phyloP scores from a whole-genome alignment of 2,888 invertebrate genomes.

The Pollenia labialis region DNA sequence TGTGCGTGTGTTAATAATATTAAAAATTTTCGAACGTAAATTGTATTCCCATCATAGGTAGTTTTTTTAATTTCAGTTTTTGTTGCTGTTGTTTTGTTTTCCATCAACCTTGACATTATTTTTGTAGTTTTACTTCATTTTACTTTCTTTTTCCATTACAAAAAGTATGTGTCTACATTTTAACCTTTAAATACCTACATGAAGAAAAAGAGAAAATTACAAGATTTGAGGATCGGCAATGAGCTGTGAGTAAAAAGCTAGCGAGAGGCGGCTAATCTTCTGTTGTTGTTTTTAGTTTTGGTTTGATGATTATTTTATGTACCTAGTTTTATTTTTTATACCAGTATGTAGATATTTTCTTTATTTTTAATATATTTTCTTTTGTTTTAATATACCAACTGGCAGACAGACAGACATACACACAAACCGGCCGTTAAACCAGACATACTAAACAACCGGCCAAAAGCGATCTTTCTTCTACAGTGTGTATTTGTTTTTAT shows the following conservation, averaged over 20 bases:
- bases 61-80: not conserved
- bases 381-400: constrained; percentile 24
- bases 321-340: constrained; percentile 24
- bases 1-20: constrained; percentile 15
- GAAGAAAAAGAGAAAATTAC: constrained; percentile 46
- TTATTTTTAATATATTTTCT: not conserved
- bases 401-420: constrained; percentile 2
- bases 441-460: not conserved
- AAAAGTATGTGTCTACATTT: constrained; percentile 34
- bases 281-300: constrained; percentile 19
- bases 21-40: constrained; percentile 7
- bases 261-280: constrained; percentile 26
- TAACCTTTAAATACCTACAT: constrained; percentile 53
- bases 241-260: not conserved
- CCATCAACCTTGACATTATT: constrained; percentile 65
- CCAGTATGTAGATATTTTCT: not conserved
- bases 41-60: constrained; percentile 12
- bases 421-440: not conserved
- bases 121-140: constrained; percentile 52
- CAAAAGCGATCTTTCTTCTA: too few relatives aligned
- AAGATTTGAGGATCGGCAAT: constrained; percentile 51
- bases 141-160: constrained; percentile 61
- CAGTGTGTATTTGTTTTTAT: constrained; percentile 8
- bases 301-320: not conserved
- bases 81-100: constrained; percentile 27